Percentiles rank a stretch among this genome's conserved stretches.
Evolutionary conservation across 2,113 vertebrate genomes (phyloP).

Genomic region (Puntigrus tetrazona): DNA sequence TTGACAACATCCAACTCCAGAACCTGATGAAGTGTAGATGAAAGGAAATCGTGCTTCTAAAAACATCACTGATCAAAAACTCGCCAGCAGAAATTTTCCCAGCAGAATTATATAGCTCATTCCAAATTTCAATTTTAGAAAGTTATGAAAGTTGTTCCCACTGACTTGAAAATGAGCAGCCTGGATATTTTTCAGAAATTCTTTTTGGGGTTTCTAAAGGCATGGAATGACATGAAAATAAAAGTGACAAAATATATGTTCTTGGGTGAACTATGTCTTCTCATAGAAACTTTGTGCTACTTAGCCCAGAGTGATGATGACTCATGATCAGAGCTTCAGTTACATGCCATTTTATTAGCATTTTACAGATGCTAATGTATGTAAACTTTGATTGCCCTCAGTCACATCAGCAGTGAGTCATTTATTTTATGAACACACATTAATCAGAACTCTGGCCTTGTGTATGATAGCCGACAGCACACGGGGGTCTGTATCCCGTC

Average conservation of each 20-base stretch:
- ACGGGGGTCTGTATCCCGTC: constrained; percentile 31
- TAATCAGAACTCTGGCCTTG: constrained; percentile 52
- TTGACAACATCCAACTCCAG: constrained; percentile 33
- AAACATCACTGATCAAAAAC: not conserved
- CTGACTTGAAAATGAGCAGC: not conserved
- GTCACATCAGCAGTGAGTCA: constrained; percentile 15
- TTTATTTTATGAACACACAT: constrained; percentile 23
- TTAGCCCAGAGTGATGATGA: not conserved
- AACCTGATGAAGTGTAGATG: constrained; percentile 10
- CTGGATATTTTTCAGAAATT: not conserved
- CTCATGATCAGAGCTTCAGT: not conserved
- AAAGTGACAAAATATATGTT: not conserved
- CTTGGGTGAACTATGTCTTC: not conserved
- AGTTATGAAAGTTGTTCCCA: not conserved
- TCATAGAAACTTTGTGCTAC: not conserved
- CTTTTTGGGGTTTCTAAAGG: not conserved
- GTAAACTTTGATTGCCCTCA: constrained; percentile 32
- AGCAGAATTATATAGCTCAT: not conserved
- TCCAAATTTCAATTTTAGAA: not conserved
- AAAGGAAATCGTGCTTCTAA: constrained; percentile 29
- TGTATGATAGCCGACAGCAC: constrained; percentile 43
- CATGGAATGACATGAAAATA: not conserved
- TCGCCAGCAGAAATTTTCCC: not conserved
- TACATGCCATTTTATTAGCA: not conserved
- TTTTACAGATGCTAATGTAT: constrained; percentile 19